Evolutionary conservation across 2,888 invertebrate species (phyloP), one percentile per base, ranked within the genome.

Genomic region (Oscheius sp.): DNA sequence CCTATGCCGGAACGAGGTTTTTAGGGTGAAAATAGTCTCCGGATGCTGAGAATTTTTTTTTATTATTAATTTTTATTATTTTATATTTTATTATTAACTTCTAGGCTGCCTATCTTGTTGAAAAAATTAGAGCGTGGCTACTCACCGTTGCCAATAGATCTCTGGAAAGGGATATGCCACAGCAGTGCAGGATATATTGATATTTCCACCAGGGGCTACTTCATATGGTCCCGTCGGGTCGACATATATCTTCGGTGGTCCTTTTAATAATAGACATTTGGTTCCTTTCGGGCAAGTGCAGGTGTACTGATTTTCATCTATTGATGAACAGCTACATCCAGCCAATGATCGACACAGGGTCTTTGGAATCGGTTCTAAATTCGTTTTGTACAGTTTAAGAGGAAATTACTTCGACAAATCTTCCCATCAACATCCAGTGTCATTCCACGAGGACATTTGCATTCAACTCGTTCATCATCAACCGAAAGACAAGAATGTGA

Each of bases 101-200:
- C n/a, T n/a, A n/a, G n/a, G n/a, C n/a, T n/a, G n/a, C n/a, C n/a
- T n/a, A 41, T 41, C 4, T 12, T 4, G 12, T 41, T 36, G 14
- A 36, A 36, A 41, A 17, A 6, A 41, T 6, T 2, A 41, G 14
- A 3, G 41, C 36, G 41, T 17, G n/a, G 32, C 4, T 24, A 22
- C 70, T 61, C 44, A 81, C 81, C 80, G 73, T 57, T 78, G 75
- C 85, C 85, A 85, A 33, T 75, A 75, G 54, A 83, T 83, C 41
- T 84, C 77, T 2, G 85, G 85, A 62, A 85, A 85, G 6, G 85
- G 85, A 69, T 80, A 85, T 4, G 80, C 80, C 8, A 83, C 85
- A 17, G 82, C 80, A 1, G 82, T 72, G 70, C 85, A 85, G 20
- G 84, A 83, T 54, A 85, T 82, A 57, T 85, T 85, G 62, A 85